Conservation (phyloP, 2,888 invertebrate genomes). For the Tetramorium bicarinatum region DNA sequence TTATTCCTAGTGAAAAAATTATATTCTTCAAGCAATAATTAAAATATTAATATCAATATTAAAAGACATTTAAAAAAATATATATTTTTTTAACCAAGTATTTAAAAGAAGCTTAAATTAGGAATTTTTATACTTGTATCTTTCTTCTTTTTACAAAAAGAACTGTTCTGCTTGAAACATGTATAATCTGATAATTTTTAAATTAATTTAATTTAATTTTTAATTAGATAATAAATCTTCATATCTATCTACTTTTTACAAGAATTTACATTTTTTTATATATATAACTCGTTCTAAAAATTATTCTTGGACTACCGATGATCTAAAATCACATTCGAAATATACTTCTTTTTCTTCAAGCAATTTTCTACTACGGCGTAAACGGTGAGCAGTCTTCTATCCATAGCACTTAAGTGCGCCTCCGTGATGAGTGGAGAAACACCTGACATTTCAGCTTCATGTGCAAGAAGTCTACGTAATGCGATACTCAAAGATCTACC, state of each 20-base stretch:
- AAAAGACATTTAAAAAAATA: not conserved
- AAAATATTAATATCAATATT: not conserved
- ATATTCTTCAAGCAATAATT: not conserved
- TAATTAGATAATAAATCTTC: not conserved
- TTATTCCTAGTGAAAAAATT: not conserved
- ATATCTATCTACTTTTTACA: constrained; percentile 7
- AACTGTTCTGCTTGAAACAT: not conserved
- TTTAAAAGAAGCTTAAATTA: not conserved
- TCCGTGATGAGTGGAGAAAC: constrained; percentile 89
- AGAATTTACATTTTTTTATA: not conserved
- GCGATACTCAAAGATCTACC: constrained; percentile 91
- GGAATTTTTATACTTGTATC: not conserved
- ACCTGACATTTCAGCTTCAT: constrained; percentile 87
- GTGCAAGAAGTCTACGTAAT: constrained; percentile 86
- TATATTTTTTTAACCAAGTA: not conserved
- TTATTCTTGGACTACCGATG: constrained; percentile 69
- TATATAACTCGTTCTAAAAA: constrained; percentile 13
- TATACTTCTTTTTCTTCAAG: constrained; percentile 86
- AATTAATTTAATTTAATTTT: not conserved
- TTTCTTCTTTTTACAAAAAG: not conserved
- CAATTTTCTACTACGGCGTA: constrained; percentile 93
- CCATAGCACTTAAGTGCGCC: constrained; percentile 92
- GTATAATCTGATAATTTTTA: not conserved
- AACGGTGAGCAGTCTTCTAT: constrained; percentile 91
- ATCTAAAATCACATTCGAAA: constrained; percentile 83